Evolutionary conservation across 2,888 invertebrate species (phyloP), one percentile per base, ranked within the genome.

Genomic region (Diabrotica balteata): DNA sequence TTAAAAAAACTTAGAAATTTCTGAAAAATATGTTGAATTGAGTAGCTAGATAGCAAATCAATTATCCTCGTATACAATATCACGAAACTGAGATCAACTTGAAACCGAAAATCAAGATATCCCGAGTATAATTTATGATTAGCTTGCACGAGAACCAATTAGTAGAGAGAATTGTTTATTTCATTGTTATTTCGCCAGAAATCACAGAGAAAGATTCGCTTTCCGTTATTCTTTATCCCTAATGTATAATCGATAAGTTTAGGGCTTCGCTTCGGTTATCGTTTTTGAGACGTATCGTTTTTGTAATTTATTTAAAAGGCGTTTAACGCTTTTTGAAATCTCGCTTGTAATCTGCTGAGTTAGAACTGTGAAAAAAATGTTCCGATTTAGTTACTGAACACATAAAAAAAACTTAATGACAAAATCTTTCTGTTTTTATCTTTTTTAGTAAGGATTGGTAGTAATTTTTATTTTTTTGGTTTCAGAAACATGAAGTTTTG

Each of bases 401-500:
- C 32, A 2, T 32, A 32, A 32, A 32, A 32, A 4, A 5, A 17
- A 17, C 17, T 17, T 17, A 17, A 17, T 17, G 17, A 17, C 17
- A 17, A 17, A 4, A 47, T 47, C 47, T 47, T 9, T 47, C 10
- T 47, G 2, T 47, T 9, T 47, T 9, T 4, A 10, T 47, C 17
- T 17, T 17, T 17, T 17, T 47, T 7, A 47, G 47, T 47, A 47
- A 47, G 4, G 10, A 47, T 7, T 32, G 32, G 32, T 32, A 32
- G 32, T 32, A 32, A 32, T 32, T 32, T 32, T 9, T 1, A 47
- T 5, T 68, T 69, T 61, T 67, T 71, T 74, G 74, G 73, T 76
- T 76, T 49, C 76, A 76, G 76, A 68, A 75, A 70, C 55, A 76
- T 76, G 76, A 72, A 70, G 70, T 61, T 59, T 49, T 70, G 69